These are phyloP conservation scores for Arctia plantaginis DNA, from an alignment of 2,888 invertebrate genomes.

Conservation along the genomic window DNA sequence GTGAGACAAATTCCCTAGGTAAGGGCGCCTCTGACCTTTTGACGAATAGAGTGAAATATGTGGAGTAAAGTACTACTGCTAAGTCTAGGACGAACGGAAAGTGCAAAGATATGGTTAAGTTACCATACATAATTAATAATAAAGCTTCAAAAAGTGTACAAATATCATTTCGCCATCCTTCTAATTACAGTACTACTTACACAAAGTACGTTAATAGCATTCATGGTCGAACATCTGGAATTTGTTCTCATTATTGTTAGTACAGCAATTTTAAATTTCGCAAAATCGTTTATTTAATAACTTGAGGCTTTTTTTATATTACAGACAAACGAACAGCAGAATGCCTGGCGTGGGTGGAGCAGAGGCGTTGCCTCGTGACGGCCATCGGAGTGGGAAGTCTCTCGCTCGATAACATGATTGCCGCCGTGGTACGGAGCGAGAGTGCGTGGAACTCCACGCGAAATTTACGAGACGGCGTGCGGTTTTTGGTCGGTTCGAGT, in stretches of 20 bases:
- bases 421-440: no score
- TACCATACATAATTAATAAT: no score
- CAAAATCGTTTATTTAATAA: not conserved
- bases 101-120: not conserved
- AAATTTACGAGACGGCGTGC: no score
- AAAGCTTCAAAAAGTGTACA: not conserved
- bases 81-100: not conserved
- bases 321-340: no score
- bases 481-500: no score
- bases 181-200: not conserved
- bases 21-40: conserved; percentile 9
- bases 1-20: not conserved
- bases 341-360: no score
- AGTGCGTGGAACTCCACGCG: no score
- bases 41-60: conserved; percentile 2
- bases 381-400: no score
- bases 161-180: conserved; percentile 1
- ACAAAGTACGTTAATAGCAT: conserved; percentile 3
- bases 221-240: not conserved
- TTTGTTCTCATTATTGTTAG: not conserved
- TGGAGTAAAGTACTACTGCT: not conserved
- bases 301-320: no score
- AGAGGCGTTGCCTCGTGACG: no score
- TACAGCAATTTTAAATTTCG: not conserved
- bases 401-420: no score